Base-by-base conservation (phyloP, 2,113 vertebrate species). In the Litocranius walleri region DNA sequence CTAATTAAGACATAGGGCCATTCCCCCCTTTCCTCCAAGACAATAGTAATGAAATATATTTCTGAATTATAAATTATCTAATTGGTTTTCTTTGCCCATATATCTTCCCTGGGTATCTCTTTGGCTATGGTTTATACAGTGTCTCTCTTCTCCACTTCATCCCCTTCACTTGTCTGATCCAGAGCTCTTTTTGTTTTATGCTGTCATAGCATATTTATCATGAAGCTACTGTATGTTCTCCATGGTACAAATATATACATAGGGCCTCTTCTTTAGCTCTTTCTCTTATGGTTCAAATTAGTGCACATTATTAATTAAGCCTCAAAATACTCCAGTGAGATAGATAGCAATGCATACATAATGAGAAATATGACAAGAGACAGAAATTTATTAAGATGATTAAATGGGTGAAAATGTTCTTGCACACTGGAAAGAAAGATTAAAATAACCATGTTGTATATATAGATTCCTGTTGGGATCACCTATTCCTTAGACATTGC, bases 251-350 rank as follows among this genome's bases (percentile, higher is more conserved):
- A 87, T 87, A 50, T 30, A 36, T 71, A 64, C 83, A 61, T 78
- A 82, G 84, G n/a, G 40, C 30, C 45, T 95, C 90, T 88, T 85
- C 36, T 94, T 92, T 81, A 84, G 23, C 19, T 95, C 19, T 78
- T 91, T 91, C 10, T 14, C 83, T 67, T 74, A 90, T 57, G 61
- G 14, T 50, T 97, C 50, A 93, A 80, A 88, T 93, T 56, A 96
- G 40, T 87, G 43, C 33, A 96, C n/a, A 19, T 82, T 87, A 67
- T 94, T 94, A 97, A 96, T 93, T 90, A 95, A 93, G 57, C 21
- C 84, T 89, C 67, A 93, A 83, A 96, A 95, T 89, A 74, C 43
- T 81, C 54, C 14, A 82, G 48, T 88, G 93, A 93, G 43, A 82
- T 82, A 85, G 56, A 64, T 45, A 80, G 64, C 74, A 91, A 93